Base-by-base conservation (phyloP, 2,113 vertebrate genomes). In the Serinus canaria region DNA sequence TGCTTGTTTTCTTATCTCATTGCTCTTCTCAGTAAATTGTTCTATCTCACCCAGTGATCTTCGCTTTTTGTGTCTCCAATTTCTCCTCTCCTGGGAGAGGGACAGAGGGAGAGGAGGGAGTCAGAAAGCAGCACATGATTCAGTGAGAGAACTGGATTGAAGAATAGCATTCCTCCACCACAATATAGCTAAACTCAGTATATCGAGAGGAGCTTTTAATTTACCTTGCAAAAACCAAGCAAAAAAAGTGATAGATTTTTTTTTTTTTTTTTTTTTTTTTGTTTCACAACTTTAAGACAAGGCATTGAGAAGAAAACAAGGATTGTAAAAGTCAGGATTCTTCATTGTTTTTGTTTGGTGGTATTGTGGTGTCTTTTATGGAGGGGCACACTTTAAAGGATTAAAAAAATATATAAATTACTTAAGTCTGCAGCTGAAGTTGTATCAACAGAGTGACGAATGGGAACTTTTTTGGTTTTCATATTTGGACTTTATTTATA, bases 201-300 rank as follows among this genome's bases (percentile, higher is more conserved):
- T 37, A 55, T 19, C 18, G 15, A 64, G 11, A 62, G 5, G 9
- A 52, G 4, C 1, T 49, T 86, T 64, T 80, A 7, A 62, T 70
- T 27, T 86, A 35, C n/a, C 6, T 87, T 46, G 17, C 22, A 50
- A 70, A 27, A 72, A 56, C 27, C 3, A 68, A 56, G 13, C 2
- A 41, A 62, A 64, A 55, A 28, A 75, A 67, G 39, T 27, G 7
- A 35, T 25, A n/a, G 7, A 10, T 2, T 13, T 22, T 46, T 53
- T 22, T 70, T 2, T 2, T 35, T 2, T 12, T 27, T 37, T 37
- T 60, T 1, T 6, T 18, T 28, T 15, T 41, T 75, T 2, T 2
- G 28, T 35, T 84, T 41, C 27, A 56, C 21, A n/a, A 52, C 6
- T 5, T 67, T 74, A 37, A 35, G 27, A 33, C 13, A 86, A 33